A percentile compares a stretch with the other conserved stretches of the same genome.
Conservation (phyloP, 2,888 invertebrate genomes). For the Microctonus hyperodae region DNA sequence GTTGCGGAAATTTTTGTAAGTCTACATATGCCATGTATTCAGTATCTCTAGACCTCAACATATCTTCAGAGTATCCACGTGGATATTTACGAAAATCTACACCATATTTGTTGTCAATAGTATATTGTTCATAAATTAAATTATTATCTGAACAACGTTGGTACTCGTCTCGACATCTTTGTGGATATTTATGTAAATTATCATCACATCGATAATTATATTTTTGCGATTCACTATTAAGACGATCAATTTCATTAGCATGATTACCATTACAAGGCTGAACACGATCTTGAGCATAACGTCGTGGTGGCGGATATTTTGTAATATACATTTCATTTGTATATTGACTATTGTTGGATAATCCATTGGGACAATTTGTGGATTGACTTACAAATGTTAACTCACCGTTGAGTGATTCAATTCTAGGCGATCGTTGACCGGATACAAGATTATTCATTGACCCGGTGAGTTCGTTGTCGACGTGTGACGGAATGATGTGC, state of each 20-base stretch:
- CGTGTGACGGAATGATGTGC: constrained; percentile 47
- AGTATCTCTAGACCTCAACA: constrained; percentile 47
- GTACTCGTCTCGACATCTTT: constrained; percentile 59
- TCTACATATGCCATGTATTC: constrained; percentile 46
- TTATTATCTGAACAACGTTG: constrained; percentile 59
- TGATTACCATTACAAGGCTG: constrained; percentile 38
- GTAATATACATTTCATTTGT: constrained; percentile 46
- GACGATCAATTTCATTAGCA: constrained; percentile 36
- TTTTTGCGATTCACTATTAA: constrained; percentile 47
- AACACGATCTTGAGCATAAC: constrained; percentile 48
- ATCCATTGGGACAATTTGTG: constrained; percentile 47
- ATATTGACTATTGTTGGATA: constrained; percentile 49
- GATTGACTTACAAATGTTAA: constrained; percentile 52
- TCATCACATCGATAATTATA: constrained; percentile 58
- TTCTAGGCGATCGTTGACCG: constrained; percentile 54
- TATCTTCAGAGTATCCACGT: constrained; percentile 54
- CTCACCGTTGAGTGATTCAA: constrained; percentile 62
- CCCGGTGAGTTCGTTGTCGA: constrained; percentile 54
- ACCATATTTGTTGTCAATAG: constrained; percentile 45
- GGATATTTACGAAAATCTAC: constrained; percentile 43
- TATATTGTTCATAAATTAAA: constrained; percentile 52
- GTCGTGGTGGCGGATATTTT: constrained; percentile 47
- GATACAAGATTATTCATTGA: constrained; percentile 60
- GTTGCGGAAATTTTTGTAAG: constrained; percentile 56
- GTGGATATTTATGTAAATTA: constrained; percentile 57